Percentiles rank a stretch among this genome's conserved stretches.
Evolutionary conservation across 2,797 vertebrate genomes (phyloP).

Genomic region (Peromyscus aztecus): DNA sequence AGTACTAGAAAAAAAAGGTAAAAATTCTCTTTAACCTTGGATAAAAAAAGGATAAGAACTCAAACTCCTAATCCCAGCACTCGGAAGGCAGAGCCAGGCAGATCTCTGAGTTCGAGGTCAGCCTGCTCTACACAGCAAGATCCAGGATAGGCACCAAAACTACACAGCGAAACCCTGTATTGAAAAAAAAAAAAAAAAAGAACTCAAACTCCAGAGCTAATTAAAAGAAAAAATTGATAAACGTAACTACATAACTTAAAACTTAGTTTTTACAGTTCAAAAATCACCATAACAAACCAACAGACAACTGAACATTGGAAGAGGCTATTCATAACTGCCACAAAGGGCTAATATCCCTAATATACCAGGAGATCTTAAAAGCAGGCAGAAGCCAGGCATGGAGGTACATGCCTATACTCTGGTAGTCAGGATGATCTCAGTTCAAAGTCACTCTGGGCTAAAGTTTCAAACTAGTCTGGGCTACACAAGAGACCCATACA

Average conservation of each 20-base stretch:
- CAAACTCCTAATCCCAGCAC: background rate
- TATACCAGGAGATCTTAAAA: background rate
- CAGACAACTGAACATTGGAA: background rate
- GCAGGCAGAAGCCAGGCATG: background rate
- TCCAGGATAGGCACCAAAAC: no score
- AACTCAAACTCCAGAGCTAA: conserved; percentile 35
- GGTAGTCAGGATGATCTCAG: background rate
- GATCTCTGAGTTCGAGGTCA: no score
- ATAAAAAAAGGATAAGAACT: conserved; percentile 18
- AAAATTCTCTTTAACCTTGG: conserved; percentile 38
- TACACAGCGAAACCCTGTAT: no score
- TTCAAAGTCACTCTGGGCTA: background rate
- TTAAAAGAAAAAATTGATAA: conserved; percentile 21
- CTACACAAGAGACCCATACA: background rate
- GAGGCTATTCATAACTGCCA: background rate
- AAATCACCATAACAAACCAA: background rate
- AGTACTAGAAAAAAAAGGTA: conserved; percentile 35
- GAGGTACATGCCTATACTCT: background rate
- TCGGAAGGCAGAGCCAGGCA: no score
- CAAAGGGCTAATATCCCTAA: conserved; percentile 13
- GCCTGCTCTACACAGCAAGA: no score
- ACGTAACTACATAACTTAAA: background rate
- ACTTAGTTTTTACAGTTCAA: background rate
- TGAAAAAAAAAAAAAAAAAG: background rate
- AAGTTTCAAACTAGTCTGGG: background rate